phyloP scores from a whole-genome alignment of 2,797 vertebrate genomes.

The Leptodactylus fallax region DNA sequence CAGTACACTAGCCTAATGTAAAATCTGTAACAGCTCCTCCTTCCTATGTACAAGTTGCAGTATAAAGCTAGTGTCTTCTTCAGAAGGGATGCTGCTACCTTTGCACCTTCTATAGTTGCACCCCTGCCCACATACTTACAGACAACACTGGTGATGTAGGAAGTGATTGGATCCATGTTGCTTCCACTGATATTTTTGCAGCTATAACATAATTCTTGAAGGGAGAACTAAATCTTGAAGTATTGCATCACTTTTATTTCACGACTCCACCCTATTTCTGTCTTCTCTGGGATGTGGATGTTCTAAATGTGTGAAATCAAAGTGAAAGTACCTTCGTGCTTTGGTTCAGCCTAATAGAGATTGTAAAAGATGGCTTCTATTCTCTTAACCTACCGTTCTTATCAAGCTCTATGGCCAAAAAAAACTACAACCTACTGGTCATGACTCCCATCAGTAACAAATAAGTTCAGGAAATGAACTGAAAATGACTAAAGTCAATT shows the following conservation, averaged over 20 bases:
- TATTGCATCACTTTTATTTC: background rate
- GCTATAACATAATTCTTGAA: background rate
- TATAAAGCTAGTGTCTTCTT: background rate
- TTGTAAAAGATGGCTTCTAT: no score
- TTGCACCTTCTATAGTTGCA: background rate
- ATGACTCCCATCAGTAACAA: no score
- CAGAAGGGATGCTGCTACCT: background rate
- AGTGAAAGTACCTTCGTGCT: no score
- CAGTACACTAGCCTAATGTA: no score
- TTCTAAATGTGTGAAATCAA: no score
- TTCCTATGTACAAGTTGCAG: background rate
- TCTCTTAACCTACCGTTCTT: no score
- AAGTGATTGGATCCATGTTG: conserved; percentile 4
- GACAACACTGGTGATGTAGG: no score
- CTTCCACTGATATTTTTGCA: background rate
- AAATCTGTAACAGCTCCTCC: background rate
- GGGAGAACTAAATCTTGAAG: background rate
- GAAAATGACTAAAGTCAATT: no score
- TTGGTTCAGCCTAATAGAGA: no score
- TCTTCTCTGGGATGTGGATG: background rate
- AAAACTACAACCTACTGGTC: no score
- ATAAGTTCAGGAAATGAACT: no score
- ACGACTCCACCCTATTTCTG: background rate
- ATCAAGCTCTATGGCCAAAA: no score
- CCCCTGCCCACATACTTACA: background rate